These are phyloP conservation scores for Allygus modestus DNA, from an alignment of 2,888 invertebrate species.

Conservation along the genomic window DNA sequence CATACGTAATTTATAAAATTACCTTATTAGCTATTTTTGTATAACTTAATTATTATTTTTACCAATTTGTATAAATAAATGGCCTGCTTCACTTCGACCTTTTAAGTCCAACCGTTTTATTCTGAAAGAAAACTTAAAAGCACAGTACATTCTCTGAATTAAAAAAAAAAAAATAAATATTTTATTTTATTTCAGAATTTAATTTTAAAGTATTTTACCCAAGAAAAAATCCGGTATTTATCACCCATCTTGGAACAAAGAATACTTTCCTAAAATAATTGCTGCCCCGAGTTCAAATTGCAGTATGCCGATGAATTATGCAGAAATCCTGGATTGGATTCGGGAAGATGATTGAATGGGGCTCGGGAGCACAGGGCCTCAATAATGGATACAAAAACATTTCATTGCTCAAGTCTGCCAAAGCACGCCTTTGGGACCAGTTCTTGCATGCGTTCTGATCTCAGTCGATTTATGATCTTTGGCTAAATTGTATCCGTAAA, in stretches of 20 bases:
- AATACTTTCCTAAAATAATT: background rate
- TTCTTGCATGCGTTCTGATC: slow-evolving; percentile 36
- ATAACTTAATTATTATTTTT: too few relatives aligned
- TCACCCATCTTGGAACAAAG: background rate
- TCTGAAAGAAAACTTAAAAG: too few relatives aligned
- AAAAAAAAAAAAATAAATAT: too few relatives aligned
- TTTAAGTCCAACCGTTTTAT: too few relatives aligned
- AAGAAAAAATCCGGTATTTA: too few relatives aligned
- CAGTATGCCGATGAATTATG: background rate
- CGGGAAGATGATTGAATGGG: background rate
- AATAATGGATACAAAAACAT: slow-evolving; percentile 40
- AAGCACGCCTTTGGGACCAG: slow-evolving; percentile 12
- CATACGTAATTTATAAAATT: too few relatives aligned
- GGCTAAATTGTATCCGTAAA: slow-evolving; percentile 20
- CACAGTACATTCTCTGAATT: too few relatives aligned
- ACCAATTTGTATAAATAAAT: too few relatives aligned
- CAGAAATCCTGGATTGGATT: slow-evolving; percentile 3
- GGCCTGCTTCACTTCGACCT: too few relatives aligned
- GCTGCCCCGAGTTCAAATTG: background rate
- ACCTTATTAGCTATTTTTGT: too few relatives aligned
- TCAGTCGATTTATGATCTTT: slow-evolving; percentile 9
- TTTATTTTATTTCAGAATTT: too few relatives aligned
- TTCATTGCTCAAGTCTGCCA: slow-evolving; percentile 27
- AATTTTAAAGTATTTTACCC: too few relatives aligned
- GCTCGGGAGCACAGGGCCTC: background rate